Base-by-base conservation (phyloP, 2,888 invertebrate genomes). In the Tinea pellionella region DNA sequence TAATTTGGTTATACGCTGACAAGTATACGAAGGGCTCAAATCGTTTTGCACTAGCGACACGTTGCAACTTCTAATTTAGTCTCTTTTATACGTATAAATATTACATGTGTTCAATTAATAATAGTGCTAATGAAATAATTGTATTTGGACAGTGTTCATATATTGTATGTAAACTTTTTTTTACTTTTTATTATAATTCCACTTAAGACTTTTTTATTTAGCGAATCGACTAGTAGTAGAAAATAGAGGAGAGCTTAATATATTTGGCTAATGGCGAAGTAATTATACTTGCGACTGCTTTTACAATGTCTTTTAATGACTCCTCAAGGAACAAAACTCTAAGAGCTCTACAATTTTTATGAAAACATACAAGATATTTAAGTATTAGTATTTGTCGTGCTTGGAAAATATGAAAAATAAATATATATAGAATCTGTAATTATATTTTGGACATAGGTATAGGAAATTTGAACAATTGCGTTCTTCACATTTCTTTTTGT, bases 1-100 rank as follows among this genome's bases (percentile, higher is more conserved):
- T 85, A 87, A 87, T 86, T 87, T 80, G 80, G 82, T 83, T 84
- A 83, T 83, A 77, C 74, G 73, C 78, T 81, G 84, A 80, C 80
- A 78, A 76, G 70, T 81, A 80, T 83, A 82, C 78, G 81, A 80
- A 80, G 75, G 72, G 72, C 59, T 59, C 16, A 4, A 47, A 47
- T 13, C 15, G 32, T 30, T n/a, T 37, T 30, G 32, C 13, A 30
- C 57, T 57, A 53, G 32, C 2, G 57, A 16, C 32, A 18, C 16
- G 19, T 4, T 74, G 70, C 74, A 15, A 15, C 37, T 47, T 47
- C 12, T 47, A 47, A 47, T 47, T 47, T 15, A 47, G 8, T 15
- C 12, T n/a, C 6, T 7, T 13, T 42, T n/a, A n/a, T n/a, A n/a
- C n/a, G n/a, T n/a, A n/a, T n/a, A n/a, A n/a, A n/a, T n/a, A n/a